Base-by-base conservation (phyloP, 2,797 vertebrate species). In the Lemur catta region DNA sequence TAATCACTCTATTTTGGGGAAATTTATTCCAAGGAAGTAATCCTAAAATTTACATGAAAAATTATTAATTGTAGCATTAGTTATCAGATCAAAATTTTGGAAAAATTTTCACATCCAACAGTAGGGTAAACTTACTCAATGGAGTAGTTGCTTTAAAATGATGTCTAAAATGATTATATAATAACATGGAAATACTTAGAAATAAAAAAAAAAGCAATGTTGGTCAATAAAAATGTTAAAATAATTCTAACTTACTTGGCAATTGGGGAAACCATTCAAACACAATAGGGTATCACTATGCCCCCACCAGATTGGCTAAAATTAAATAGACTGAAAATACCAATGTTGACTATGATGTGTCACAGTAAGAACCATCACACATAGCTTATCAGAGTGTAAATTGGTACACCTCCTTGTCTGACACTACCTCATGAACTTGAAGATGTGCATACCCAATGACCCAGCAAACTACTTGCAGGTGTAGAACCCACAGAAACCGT, bases 1-100 rank as follows among this genome's bases (percentile, higher is more conserved):
- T 89, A 63, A 87, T 87, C 35, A 92, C 8, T 93, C 35, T 74
- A 24, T 65, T 55, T 72, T 59, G 24, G 20, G 22, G 14, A 7
- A 75, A 84, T 90, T 84, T 92, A 84, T 90, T 24, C 7, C n/a
- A 71, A 92, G 17, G 38, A 89, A 90, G 59, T 72, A 93, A 84
- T 41, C 14, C 20, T 87, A 87, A 92, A 75, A 46, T 71, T 94
- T 84, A 87, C 15, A 41, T 7, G 33, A 3, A 71, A 52, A 79
- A 38, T 57, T 46, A 63, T 92, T 84, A 87, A 43, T 94, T 75
- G 6, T 71, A 87, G 15, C 10, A 78, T 69, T 79, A 93, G 2
- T 89, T 50, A 41, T 84, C 78, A 95, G 17, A 55, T 69, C 63
- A 95, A 78, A 86, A 74, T 18, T 35, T 84, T 89, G 48, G 26